These are phyloP conservation scores for Riptortus pedestris DNA, from an alignment of 1,140 invertebrate genomes.

Conservation along the genomic window DNA sequence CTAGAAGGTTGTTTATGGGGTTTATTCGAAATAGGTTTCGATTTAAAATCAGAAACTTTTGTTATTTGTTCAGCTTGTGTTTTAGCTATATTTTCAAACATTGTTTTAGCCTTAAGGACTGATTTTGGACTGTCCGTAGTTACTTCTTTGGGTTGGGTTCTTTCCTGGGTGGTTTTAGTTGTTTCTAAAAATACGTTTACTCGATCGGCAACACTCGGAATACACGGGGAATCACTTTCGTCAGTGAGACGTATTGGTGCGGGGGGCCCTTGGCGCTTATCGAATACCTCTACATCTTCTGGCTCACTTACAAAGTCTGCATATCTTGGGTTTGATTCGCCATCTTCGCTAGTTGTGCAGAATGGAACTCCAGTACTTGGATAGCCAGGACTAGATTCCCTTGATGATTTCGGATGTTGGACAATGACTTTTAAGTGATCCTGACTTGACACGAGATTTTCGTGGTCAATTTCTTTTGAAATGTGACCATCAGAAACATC, in stretches of 20 bases:
- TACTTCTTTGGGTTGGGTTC: slow-evolving; percentile 29
- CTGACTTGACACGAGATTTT: slow-evolving; percentile 32
- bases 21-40: too few species aligned
- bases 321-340: slow-evolving; percentile 45
- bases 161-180: slow-evolving; percentile 45
- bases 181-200: slow-evolving; percentile 42
- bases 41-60: too few species aligned
- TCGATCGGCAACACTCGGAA: slow-evolving; percentile 42
- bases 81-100: slow-evolving; percentile 52
- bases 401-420: slow-evolving; percentile 56
- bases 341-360: slow-evolving; percentile 43
- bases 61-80: slow-evolving; percentile 28
- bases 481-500: slow-evolving; percentile 5
- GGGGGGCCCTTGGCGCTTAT: slow-evolving; percentile 26
- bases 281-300: slow-evolving; percentile 42
- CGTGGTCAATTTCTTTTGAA: slow-evolving; percentile 8
- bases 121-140: slow-evolving; percentile 36
- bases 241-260: slow-evolving; percentile 31
- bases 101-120: slow-evolving; percentile 50
- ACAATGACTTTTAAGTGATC: slow-evolving; percentile 45
- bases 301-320: slow-evolving; percentile 59
- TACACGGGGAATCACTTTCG: slow-evolving; percentile 36
- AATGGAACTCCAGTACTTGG: slow-evolving; percentile 20
- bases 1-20: too few species aligned
- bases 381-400: slow-evolving; percentile 50